Base-by-base conservation (phyloP, 2,888 invertebrate species). In the Minunthozetes semirufus region DNA sequence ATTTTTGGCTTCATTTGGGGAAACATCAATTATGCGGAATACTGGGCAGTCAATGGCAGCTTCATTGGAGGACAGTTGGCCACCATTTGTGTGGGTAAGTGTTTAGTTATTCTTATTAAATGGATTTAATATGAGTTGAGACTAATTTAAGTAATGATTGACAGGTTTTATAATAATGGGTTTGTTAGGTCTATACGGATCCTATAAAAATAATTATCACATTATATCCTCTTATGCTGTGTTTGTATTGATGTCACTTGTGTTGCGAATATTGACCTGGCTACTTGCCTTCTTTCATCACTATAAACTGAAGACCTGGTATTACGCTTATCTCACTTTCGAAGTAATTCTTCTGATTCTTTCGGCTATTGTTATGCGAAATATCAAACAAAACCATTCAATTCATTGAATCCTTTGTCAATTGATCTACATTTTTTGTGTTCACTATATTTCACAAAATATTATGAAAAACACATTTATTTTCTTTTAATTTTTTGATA, bases 1-100 rank as follows among this genome's bases (percentile, higher is more conserved):
- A 74, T 74, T 22, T 74, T 74, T 15, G 74, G 74, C 11, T 46
- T 74, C 25, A 74, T 74, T 42, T 74, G 74, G 74, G 70, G 70
- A 8, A 74, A 74, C 68, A 71, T 74, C 11, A 70, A 74, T 22
- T 74, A 70, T 53, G 70, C 68, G 19, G 27, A 70, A 29, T 74
- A 70, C 38, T 59, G 70, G 42, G 29, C 50, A 2, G 56, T 74
- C 17, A 74, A 70, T 17, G 74, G 74, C n/a, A 72, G 70, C 17
- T 71, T 74, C 19, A 71, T 74, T 27, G 74, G 74, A 22, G 74
- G 74, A 46, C 74, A 74, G 29, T 50, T 74, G 38, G 74, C 63
- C 19, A 74, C 74, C 53, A 50, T 74, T 25, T 74, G 70, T 15
- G 74, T 71, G 13, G 74, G 74, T 74, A 50, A 71, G 27, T 9